Evolutionary conservation across 2,888 invertebrate genomes (phyloP).

Genomic region (Spatulosminthurus flaviceps): DNA sequence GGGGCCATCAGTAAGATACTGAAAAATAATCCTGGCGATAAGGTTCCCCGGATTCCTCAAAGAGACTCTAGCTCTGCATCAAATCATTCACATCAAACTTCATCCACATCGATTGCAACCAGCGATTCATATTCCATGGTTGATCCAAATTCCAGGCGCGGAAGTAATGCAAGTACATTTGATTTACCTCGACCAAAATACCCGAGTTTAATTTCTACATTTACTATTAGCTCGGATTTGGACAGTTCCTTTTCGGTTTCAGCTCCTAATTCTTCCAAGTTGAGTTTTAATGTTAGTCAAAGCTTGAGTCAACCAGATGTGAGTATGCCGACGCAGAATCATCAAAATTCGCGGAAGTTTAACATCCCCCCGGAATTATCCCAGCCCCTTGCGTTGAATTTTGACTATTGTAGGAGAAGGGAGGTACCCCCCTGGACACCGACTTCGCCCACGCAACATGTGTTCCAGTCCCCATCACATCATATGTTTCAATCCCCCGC

Average conservation of each 20-base stretch:
- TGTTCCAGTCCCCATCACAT: neutral
- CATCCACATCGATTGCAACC: conserved; percentile 29
- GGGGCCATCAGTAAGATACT: conserved; percentile 54
- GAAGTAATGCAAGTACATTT: conserved; percentile 34
- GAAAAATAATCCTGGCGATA: neutral
- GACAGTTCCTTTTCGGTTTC: conserved; percentile 24
- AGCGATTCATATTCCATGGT: conserved; percentile 40
- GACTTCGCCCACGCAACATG: neutral
- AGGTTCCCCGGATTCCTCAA: neutral
- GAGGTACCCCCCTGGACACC: neutral
- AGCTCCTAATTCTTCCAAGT: neutral
- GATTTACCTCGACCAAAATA: conserved; percentile 21
- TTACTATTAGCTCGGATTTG: neutral
- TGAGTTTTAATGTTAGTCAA: conserved; percentile 31
- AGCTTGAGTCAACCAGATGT: conserved; percentile 19
- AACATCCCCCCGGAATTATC: conserved; percentile 11
- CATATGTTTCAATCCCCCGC: too few relatives aligned
- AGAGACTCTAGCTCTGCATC: conserved; percentile 47
- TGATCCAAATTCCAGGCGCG: conserved; percentile 14
- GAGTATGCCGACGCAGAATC: neutral
- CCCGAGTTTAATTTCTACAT: neutral
- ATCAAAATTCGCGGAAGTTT: conserved; percentile 8
- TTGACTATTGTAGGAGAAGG: neutral
- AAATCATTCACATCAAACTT: conserved; percentile 35
- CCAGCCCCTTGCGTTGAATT: conserved; percentile 13